Conservation (phyloP, 2,888 invertebrate genomes). For the Pterostichus madidus region DNA sequence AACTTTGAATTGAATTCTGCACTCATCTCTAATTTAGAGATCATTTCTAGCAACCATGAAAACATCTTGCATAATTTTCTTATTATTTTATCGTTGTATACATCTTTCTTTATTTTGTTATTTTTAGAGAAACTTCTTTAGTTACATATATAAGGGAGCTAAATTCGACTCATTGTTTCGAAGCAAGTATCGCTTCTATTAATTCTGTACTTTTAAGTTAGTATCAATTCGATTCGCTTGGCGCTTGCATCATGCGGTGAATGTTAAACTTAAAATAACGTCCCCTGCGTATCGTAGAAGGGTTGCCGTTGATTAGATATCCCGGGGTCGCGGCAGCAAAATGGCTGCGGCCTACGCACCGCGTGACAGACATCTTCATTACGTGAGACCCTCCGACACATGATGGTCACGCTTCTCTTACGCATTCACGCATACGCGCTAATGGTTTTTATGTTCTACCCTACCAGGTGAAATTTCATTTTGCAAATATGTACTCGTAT, state of each 20-base stretch:
- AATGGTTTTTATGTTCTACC: constrained; percentile 20
- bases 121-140: too few species aligned
- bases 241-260: background rate
- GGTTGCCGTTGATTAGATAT: constrained; percentile 56
- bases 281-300: constrained; percentile 19
- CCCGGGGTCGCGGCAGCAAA: constrained; percentile 15
- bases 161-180: too few species aligned
- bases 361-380: constrained; percentile 55
- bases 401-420: constrained; percentile 1
- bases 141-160: too few species aligned
- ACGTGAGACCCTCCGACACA: background rate
- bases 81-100: too few species aligned
- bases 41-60: too few species aligned
- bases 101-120: too few species aligned
- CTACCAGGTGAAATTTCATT: background rate
- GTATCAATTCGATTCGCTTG: background rate
- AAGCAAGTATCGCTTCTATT: too few species aligned
- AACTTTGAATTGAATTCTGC: too few species aligned
- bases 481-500: too few species aligned
- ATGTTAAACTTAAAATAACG: background rate
- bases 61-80: too few species aligned
- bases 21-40: too few species aligned
- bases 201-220: too few species aligned
- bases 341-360: constrained; percentile 3
- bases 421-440: background rate